Base-by-base conservation (phyloP, 1,140 invertebrate genomes). In the Liolophura sinensis region DNA sequence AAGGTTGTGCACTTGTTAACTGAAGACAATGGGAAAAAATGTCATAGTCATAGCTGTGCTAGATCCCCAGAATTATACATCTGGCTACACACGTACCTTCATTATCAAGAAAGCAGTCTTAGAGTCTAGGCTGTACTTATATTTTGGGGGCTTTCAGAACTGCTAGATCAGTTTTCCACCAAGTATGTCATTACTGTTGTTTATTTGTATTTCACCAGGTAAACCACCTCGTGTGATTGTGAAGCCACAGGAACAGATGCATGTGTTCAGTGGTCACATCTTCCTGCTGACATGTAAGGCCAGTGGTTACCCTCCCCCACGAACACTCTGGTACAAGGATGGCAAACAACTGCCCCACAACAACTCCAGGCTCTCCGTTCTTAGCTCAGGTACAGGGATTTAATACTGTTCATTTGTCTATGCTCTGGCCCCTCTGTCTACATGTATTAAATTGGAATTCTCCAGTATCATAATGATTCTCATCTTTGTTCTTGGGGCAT, bases 271-370 rank as follows among this genome's bases (percentile, higher is more conserved):
- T 12, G 78, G 76, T 15, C 65, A 73, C 7, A 78, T 80, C 51
- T 79, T 83, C 66, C 63, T 83, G 61, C 64, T 83, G 56, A 75
- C 76, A 0, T 83, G 81, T 63, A 78, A 78, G 54, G 78, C 80
- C 1, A 67, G 69, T 22, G 80, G 79, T 1, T 71, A 72, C 50
- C 81, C 81, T 15, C 61, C 70, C n/a, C 81, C 81, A 14, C 31
- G 70, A 0, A 68, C 75, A 3, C 69, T 71, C n/a, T 83, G 81
- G 81, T 81, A 79, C 74, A 79, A 75, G 57, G 74, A 83, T 67
- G 81, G 78, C 1, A 67, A 63, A 22, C 75, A 74, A 60, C 60
- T 81, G 46, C 57, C 71, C 15, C 62, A 59, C 12, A 61, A 66
- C 50, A 68, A 70, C 18, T 54, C 62, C 46, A 62, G 72, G n/a